phyloP scores from a whole-genome alignment of 1,140 invertebrate species.

The Monochamus saltuarius region DNA sequence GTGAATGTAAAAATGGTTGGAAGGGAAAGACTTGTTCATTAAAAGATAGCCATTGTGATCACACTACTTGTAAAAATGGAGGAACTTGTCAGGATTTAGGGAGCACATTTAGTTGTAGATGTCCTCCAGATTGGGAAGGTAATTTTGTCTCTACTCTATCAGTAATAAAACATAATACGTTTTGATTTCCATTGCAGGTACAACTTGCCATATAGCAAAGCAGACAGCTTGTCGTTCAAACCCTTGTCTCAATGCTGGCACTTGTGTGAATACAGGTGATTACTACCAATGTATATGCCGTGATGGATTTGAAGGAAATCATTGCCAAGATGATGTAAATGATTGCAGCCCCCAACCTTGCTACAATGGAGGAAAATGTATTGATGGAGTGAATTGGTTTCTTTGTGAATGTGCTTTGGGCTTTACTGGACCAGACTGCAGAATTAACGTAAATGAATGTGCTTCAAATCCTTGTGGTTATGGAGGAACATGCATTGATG shows the following conservation, averaged over 20 bases:
- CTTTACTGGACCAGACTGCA: conserved; percentile 72
- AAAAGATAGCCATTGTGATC: conserved; percentile 65
- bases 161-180: no score
- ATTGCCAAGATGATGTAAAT: conserved; percentile 66
- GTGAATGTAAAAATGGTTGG: conserved; percentile 75
- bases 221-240: conserved; percentile 71
- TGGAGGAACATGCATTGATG: conserved; percentile 79
- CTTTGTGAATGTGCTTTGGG: conserved; percentile 72
- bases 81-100: conserved; percentile 69
- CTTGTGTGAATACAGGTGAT: conserved; percentile 71
- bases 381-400: conserved; percentile 80
- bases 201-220: conserved; percentile 68
- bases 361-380: conserved; percentile 75
- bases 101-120: conserved; percentile 64
- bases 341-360: conserved; percentile 67
- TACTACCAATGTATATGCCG: conserved; percentile 70
- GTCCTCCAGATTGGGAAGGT: conserved; percentile 67
- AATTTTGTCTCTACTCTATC: conserved; percentile 19
- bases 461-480: conserved; percentile 79
- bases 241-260: conserved; percentile 74
- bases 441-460: conserved; percentile 78
- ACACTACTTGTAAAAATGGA: conserved; percentile 63
- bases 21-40: conserved; percentile 73
- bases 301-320: conserved; percentile 64
- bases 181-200: conserved; percentile 49